These are phyloP conservation scores for Danaus chrysippus DNA, from an alignment of 2,888 invertebrate species.

Conservation along the genomic window DNA sequence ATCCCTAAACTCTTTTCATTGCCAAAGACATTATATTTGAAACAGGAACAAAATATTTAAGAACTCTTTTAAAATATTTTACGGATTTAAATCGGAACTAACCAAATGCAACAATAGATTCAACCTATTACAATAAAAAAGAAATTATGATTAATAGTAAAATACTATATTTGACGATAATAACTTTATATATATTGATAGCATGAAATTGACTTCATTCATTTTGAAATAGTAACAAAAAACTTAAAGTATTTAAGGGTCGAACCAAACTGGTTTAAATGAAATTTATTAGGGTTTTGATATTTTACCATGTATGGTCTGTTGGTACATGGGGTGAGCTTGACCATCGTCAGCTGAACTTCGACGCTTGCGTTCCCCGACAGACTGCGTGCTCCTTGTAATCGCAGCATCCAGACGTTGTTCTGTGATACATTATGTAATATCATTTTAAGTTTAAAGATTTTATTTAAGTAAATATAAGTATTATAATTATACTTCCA, in stretches of 20 bases:
- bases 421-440: slow-evolving; percentile 47
- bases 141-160: too few relatives aligned
- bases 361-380: slow-evolving; percentile 62
- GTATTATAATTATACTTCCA: too few relatives aligned
- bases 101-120: too few relatives aligned
- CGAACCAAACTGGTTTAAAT: background rate
- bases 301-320: slow-evolving; percentile 69
- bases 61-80: too few relatives aligned
- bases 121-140: too few relatives aligned
- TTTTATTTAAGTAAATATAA: too few relatives aligned
- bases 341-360: slow-evolving; percentile 67
- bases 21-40: too few relatives aligned
- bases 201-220: background rate
- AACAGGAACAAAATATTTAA: too few relatives aligned
- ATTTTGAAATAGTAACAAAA: background rate
- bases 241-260: background rate
- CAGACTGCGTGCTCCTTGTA: slow-evolving; percentile 69
- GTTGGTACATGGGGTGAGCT: slow-evolving; percentile 66
- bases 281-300: background rate
- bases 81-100: too few relatives aligned
- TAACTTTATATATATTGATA: too few relatives aligned
- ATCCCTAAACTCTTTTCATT: too few relatives aligned
- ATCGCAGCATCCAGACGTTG: slow-evolving; percentile 66
- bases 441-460: background rate
- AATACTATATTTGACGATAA: too few relatives aligned